Base-by-base conservation (phyloP, 1,140 invertebrate genomes). In the Tetragonula clypearis region DNA sequence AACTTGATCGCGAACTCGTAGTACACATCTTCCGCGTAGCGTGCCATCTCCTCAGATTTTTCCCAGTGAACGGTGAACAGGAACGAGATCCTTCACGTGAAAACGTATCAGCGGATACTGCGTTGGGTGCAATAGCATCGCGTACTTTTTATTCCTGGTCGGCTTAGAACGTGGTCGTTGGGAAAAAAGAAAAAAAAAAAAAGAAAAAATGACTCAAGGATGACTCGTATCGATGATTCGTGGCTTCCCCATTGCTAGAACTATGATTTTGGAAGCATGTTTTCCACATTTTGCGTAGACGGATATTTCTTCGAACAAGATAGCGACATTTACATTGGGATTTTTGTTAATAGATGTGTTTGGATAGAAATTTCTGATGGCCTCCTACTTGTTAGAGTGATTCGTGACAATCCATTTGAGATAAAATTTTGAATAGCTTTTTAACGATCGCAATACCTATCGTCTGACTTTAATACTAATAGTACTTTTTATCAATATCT, bases 1-100 rank as follows among this genome's bases (percentile, higher is more conserved):
- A 96, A 87, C 86, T 94, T 93, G 84, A 95, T 92, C 8, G 94
- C 95, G 49, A 95, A 91, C 58, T 96, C 94, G 75, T 95, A 96
- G 88, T 95, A 96, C 35, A 93, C 92, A 75, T 96, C 94, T 68
- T 92, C 91, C 12, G 60, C 65, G 77, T 88, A 85, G 17, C 84
- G 81, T 56, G 88, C 87, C 89, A 90, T 90, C 81, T 82, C 53
- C 0, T 35, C n/a, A 21, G 12, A 26, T 30, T 69, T 69, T 62
- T 85, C 68, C 69, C 60, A 62, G 60, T 82, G 35, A 90, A 87
- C 58, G 68, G n/a, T 14, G 56, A 80, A 69, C 41, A 56, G 35
- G 35, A 35, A 35, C 60, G 35, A 66, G 71, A 30, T 79, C 60
- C 87, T 90, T 53, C 71, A 15, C 81, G 17, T 35, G 80, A 81